Evolutionary conservation across 1,140 invertebrate genomes (phyloP).

Genomic region (Samia ricini): DNA sequence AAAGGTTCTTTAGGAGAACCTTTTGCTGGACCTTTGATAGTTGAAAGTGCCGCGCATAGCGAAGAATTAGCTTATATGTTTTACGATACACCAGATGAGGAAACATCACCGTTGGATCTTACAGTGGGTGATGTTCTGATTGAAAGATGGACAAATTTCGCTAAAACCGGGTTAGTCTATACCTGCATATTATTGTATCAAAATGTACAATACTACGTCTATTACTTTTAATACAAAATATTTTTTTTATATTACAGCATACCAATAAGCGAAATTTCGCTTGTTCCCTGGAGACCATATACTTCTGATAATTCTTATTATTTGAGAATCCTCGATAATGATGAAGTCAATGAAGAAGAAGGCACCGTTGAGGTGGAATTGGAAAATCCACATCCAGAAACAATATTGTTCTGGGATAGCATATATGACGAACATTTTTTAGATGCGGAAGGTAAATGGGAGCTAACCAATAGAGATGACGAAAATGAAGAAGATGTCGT

Average conservation of each 20-base stretch:
- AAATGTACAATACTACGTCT: background rate
- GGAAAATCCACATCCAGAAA: constrained; percentile 39
- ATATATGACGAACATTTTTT: constrained; percentile 52
- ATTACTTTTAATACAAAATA: background rate
- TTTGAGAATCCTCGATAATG: constrained; percentile 38
- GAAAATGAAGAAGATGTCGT: constrained; percentile 22
- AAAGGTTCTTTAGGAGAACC: constrained; percentile 41
- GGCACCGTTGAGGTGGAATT: constrained; percentile 42
- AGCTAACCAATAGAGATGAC: constrained; percentile 28
- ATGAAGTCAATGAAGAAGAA: constrained; percentile 31
- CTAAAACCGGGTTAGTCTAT: constrained; percentile 51
- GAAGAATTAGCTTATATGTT: constrained; percentile 66
- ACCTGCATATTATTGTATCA: background rate
- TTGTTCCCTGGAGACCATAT: constrained; percentile 41
- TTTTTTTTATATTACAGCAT: constrained; percentile 36
- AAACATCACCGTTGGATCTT: constrained; percentile 32
- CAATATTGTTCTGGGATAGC: constrained; percentile 51
- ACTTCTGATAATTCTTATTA: constrained; percentile 32
- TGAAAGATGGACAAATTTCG: constrained; percentile 68
- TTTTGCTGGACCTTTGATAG: constrained; percentile 35
- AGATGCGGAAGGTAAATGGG: constrained; percentile 49
- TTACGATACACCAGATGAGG: constrained; percentile 22
- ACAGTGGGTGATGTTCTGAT: constrained; percentile 49
- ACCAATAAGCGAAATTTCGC: constrained; percentile 40
- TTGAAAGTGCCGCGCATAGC: constrained; percentile 47